Evolutionary conservation across 2,888 invertebrate genomes (phyloP).

Genomic region (Microplitis manilae): DNA sequence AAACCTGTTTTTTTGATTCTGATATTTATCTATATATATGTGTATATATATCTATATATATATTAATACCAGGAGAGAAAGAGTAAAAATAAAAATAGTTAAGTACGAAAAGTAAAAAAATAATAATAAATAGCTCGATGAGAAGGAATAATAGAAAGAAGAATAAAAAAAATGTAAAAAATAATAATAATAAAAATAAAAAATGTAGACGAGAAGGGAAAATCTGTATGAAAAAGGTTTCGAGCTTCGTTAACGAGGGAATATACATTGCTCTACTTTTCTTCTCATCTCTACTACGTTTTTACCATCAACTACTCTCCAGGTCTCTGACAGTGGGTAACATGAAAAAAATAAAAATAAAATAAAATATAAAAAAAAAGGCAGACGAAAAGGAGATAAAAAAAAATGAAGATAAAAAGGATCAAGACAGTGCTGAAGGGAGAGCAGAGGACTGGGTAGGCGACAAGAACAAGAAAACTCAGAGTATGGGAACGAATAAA

Average conservation of each 20-base stretch:
- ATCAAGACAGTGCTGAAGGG: constrained; percentile 24
- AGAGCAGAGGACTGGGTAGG: background rate
- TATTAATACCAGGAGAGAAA: too few relatives aligned
- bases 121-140: too few relatives aligned
- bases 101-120: too few relatives aligned
- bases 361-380: constrained; percentile 8
- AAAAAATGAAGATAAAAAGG: constrained; percentile 19
- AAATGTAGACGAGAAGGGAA: constrained; percentile 28
- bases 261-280: constrained; percentile 13
- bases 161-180: background rate
- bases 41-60: too few relatives aligned
- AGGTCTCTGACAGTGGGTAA: constrained; percentile 21
- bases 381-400: constrained; percentile 16
- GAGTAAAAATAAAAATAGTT: too few relatives aligned
- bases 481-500: constrained; percentile 1
- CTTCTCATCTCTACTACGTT: background rate
- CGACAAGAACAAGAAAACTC: constrained; percentile 1
- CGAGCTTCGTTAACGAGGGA: constrained; percentile 48
- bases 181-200: constrained; percentile 18
- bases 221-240: constrained; percentile 28
- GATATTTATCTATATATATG: too few relatives aligned
- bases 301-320: constrained; percentile 7
- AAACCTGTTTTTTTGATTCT: too few relatives aligned
- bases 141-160: too few relatives aligned
- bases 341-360: constrained; percentile 15